Base-by-base conservation (phyloP, 2,888 invertebrate genomes). In the Anoncus sp. region DNA sequence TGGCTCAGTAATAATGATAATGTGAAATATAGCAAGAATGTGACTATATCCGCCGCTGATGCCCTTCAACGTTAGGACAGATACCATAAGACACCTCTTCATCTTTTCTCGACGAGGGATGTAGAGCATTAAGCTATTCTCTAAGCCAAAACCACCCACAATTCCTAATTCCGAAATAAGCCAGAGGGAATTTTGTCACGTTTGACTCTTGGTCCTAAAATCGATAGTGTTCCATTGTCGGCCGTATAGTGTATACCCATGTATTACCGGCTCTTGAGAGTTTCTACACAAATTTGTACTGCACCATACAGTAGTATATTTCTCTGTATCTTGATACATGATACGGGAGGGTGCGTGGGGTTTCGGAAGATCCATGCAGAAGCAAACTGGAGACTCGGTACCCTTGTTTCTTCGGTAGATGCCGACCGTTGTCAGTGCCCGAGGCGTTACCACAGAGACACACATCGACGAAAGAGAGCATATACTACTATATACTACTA, bases 381-480 rank as follows among this genome's bases (percentile, higher is more conserved):
- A 49, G 78, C 35, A 60, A 71, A 75, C 66, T 71, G 40, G 43
- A 67, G 73, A 69, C 67, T 63, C 63, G 4, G 63, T 47, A 35
- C 20, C 72, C 55, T 66, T 71, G 74, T 75, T 78, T 65, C 74
- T 66, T 47, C 31, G 77, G 77, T 59, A 66, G 24, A 70, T 49
- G 55, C 45, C 60, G 62, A 78, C 45, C 70, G 55, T 75, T 66
- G 71, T 65, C 70, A 47, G 43, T 60, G 65, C 77, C 66, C 40
- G 47, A 71, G 71, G 78, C 71, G 71, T 73, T 69, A 69, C 77
- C 45, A 62, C 60, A 45, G 16, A 18, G 66, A 78, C 62, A 66
- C 66, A 75, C 66, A 75, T 71, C 70, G 71, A 55, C 65, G 62
- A 67, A 66, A 71, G 71, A 49, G 31, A 9, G 45, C 45, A 10